Conservation (phyloP, 2,888 invertebrate genomes). For the Ganaspis brasiliensis region DNA sequence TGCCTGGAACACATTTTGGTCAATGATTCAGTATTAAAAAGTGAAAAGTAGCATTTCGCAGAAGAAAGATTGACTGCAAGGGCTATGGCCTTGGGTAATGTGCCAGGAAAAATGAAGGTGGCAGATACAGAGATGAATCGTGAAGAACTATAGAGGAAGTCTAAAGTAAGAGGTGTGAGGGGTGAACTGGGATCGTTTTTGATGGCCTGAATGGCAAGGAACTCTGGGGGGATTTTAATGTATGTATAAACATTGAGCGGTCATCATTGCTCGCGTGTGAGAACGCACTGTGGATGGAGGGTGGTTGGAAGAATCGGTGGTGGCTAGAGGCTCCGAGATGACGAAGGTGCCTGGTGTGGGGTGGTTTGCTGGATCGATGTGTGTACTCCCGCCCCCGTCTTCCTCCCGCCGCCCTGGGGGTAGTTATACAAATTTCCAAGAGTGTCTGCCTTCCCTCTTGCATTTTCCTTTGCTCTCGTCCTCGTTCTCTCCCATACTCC, state of each 20-base stretch:
- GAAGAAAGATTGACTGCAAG: background rate
- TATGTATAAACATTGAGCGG: constrained; percentile 67
- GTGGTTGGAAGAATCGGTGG: constrained; percentile 52
- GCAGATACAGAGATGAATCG: constrained; percentile 36
- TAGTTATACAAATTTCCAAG: constrained; percentile 81
- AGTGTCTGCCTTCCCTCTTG: constrained; percentile 74
- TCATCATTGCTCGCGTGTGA: constrained; percentile 62
- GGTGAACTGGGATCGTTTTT: constrained; percentile 5
- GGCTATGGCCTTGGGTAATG: constrained; percentile 24
- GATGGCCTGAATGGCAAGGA: constrained; percentile 23
- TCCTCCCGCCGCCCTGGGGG: constrained; percentile 73
- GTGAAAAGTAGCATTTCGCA: background rate
- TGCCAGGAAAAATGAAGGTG: constrained; percentile 36
- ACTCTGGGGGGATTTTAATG: constrained; percentile 64
- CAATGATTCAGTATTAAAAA: background rate
- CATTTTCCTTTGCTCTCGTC: constrained; percentile 58
- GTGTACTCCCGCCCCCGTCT: constrained; percentile 70
- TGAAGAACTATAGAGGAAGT: constrained; percentile 15
- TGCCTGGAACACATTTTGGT: background rate
- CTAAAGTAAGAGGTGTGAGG: background rate
- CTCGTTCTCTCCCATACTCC: constrained; percentile 53
- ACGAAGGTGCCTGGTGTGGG: constrained; percentile 72
- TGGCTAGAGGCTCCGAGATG: constrained; percentile 70
- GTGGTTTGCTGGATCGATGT: constrained; percentile 77
- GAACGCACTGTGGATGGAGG: constrained; percentile 49